Base-by-base conservation (phyloP, 2,113 vertebrate genomes). In the Poecile atricapillus region DNA sequence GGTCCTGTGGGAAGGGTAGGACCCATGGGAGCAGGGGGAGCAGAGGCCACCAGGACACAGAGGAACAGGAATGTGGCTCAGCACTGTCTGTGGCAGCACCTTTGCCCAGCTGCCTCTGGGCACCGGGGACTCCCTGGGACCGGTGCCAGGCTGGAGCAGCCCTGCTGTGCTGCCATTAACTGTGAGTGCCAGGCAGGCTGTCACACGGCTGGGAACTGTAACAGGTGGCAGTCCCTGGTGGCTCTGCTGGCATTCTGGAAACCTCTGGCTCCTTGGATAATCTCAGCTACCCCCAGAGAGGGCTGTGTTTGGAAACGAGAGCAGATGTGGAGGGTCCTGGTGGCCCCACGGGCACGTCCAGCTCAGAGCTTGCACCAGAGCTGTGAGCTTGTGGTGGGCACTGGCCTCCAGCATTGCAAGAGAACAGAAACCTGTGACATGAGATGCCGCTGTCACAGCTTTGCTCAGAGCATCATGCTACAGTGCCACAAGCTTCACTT, bases 201-300 rank as follows among this genome's bases (percentile, higher is more conserved):
- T 15, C 6, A 1, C 22, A 33, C 2, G 8, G 58, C 80, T 2
- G 0, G 47, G 28, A 14, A 3, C 55, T 4, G 0, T 7, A 9
- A 15, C 0, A 2, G 15, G 18, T 7, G 15, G 35, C 23, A 28
- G 35, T 52, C 46, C 49, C 16, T 47, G 63, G 5, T 56, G 55
- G 52, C 7, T 53, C 46, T 86, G 1, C 4, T 86, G 76, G 55
- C 46, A 70, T 0, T 14, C 5, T 49, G 59, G 28, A 46, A 55
- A 11, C 13, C 13, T 1, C 15, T 33, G 68, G 23, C 55, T 69
- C 11, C 1, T 43, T 62, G 44, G 33, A 10, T 80, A 10, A 37
- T 58, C 31, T 77, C 41, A 49, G 1, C 46, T 24, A 4, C 20
- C 6, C 37, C 5, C 10, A 13, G 15, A 56, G 60, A 20, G 0